Evolutionary conservation across 2,113 vertebrate species (phyloP).

Genomic region (Chaenocephalus aceratus): DNA sequence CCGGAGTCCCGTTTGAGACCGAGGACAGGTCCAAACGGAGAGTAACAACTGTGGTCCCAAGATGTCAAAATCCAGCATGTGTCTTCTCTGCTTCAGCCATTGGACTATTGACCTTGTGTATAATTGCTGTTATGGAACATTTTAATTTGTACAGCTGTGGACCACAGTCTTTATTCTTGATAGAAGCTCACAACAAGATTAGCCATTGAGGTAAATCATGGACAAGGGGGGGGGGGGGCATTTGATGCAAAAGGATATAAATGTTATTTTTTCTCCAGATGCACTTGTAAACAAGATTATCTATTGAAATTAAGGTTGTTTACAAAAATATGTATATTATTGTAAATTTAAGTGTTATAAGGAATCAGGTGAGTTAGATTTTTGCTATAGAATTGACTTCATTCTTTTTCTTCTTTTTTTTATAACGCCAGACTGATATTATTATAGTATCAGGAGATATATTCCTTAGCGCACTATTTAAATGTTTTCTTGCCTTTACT

Average conservation of each 20-base stretch:
- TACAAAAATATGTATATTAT: slow-evolving; percentile 95
- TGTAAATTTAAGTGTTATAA: slow-evolving; percentile 88
- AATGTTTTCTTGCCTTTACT: slow-evolving; percentile 89
- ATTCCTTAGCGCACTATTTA: slow-evolving; percentile 87
- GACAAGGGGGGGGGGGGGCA: slow-evolving; percentile 26
- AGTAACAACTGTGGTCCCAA: slow-evolving; percentile 49
- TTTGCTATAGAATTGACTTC: slow-evolving; percentile 72
- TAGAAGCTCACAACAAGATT: slow-evolving; percentile 40
- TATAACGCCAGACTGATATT: slow-evolving; percentile 85
- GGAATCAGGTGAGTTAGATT: slow-evolving; percentile 62
- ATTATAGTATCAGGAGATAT: slow-evolving; percentile 73
- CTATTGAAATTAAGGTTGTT: slow-evolving; percentile 89
- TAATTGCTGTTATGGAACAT: slow-evolving; percentile 72
- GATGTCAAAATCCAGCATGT: slow-evolving; percentile 76
- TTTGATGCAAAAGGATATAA: slow-evolving; percentile 69
- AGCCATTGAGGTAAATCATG: slow-evolving; percentile 36
- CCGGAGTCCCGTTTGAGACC: slow-evolving; percentile 1
- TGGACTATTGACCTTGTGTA: slow-evolving; percentile 57
- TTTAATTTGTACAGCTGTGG: slow-evolving; percentile 62
- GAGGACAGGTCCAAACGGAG: not conserved
- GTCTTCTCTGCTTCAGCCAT: slow-evolving; percentile 75
- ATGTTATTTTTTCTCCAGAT: slow-evolving; percentile 88
- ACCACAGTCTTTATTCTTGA: slow-evolving; percentile 58
- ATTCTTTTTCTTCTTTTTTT: slow-evolving; percentile 81
- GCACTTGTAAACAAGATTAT: slow-evolving; percentile 91